Conservation (phyloP, 1,140 invertebrate species). For the Colletes latitarsis region DNA sequence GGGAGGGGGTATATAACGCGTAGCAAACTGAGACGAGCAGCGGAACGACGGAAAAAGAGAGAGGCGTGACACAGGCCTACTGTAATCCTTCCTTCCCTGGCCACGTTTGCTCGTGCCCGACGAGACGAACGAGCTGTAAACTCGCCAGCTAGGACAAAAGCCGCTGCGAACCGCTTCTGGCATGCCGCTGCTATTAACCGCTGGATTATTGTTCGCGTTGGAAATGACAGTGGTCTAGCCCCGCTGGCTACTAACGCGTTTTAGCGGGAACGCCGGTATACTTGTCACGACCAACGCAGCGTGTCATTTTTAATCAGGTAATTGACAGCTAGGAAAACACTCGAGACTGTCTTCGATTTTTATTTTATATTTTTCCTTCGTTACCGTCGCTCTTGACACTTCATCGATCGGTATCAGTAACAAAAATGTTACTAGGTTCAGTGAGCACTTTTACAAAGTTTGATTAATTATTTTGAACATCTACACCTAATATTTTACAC, state of each 20-base stretch:
- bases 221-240: constrained; percentile 31
- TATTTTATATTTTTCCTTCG: no score
- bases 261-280: constrained; percentile 8
- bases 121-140: constrained; percentile 53
- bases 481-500: no score
- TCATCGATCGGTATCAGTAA: no score
- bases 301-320: no score
- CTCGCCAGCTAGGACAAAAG: constrained; percentile 56
- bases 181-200: constrained; percentile 40
- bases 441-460: no score
- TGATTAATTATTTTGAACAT: no score
- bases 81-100: constrained; percentile 61
- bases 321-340: no score
- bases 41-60: constrained; percentile 26
- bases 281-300: neutral
- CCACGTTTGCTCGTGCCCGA: constrained; percentile 56
- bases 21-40: no score
- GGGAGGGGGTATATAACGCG: no score
- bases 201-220: constrained; percentile 48
- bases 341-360: no score
- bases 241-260: constrained; percentile 3
- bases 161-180: constrained; percentile 46
- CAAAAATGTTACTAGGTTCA: no score
- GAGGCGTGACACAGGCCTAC: constrained; percentile 47
- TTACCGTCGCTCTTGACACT: no score